A percentile compares a stretch with the other conserved stretches of the same genome.
These are phyloP conservation scores for Pseudocheirus occidentalis DNA, from an alignment of 2,797 vertebrate genomes.

Conservation along the genomic window DNA sequence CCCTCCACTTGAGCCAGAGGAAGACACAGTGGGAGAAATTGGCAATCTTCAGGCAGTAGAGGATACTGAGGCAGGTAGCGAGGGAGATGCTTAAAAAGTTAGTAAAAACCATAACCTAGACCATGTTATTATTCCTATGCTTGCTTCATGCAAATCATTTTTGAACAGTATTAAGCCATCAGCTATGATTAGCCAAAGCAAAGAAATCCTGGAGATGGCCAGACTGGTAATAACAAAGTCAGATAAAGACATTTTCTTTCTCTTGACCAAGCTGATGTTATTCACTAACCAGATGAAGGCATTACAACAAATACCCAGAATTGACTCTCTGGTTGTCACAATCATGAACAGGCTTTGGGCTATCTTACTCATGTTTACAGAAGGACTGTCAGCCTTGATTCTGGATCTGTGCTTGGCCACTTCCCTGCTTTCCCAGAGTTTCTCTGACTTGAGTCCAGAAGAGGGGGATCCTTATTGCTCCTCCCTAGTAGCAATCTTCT, in stretches of 20 bases:
- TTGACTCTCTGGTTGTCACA: conserved; percentile 29
- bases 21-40: conserved; percentile 59
- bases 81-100: conserved; percentile 66
- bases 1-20: conserved; percentile 75
- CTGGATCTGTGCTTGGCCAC: not conserved
- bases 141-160: not conserved
- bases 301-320: conserved; percentile 69
- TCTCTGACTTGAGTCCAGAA: not conserved
- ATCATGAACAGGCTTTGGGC: not conserved
- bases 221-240: conserved; percentile 62
- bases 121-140: not conserved
- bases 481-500: not conserved
- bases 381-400: not conserved
- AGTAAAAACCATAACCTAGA: conserved; percentile 56
- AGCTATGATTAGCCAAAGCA: conserved; percentile 52
- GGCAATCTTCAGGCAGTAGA: conserved; percentile 74
- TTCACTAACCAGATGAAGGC: conserved; percentile 57
- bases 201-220: conserved; percentile 59
- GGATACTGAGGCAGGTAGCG: conserved; percentile 62
- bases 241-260: conserved; percentile 62
- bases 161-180: conserved; percentile 29
- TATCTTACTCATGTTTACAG: conserved; percentile 29
- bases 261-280: conserved; percentile 62
- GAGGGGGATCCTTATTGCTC: not conserved
- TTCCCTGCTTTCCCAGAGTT: not conserved